These are phyloP conservation scores for Vulpes ferrilata DNA, from an alignment of 2,113 vertebrate species.

Conservation along the genomic window DNA sequence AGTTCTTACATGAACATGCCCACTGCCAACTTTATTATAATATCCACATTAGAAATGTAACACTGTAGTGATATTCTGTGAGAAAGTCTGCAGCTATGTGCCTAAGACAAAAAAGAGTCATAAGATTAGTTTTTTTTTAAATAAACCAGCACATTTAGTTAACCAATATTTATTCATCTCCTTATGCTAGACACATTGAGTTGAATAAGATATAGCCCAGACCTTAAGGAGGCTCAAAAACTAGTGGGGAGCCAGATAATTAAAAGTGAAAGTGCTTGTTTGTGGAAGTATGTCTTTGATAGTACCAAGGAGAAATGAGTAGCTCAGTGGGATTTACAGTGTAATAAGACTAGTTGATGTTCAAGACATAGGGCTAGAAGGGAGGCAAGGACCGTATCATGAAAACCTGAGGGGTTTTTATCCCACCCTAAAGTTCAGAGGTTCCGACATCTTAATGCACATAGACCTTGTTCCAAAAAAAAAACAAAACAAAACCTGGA, in stretches of 20 bases:
- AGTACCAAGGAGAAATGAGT: neutral
- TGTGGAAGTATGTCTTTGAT: neutral
- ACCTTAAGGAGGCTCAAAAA: constrained; percentile 43
- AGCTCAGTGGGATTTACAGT: neutral
- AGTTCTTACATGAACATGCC: neutral
- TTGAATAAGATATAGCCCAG: neutral
- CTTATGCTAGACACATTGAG: neutral
- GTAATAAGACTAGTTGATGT: neutral
- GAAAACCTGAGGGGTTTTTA: neutral
- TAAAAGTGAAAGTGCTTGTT: constrained; percentile 38
- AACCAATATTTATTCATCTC: neutral
- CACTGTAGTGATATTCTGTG: neutral
- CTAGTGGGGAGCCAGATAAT: neutral
- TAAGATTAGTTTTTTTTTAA: neutral
- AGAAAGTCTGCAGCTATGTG: neutral
- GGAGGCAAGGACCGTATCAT: neutral
- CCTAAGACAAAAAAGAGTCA: neutral
- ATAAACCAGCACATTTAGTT: neutral
- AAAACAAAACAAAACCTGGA: neutral
- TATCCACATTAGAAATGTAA: neutral
- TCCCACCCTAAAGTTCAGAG: neutral
- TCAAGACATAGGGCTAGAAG: constrained; percentile 18
- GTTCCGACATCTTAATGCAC: neutral
- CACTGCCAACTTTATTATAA: constrained; percentile 43
- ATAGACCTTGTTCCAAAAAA: neutral